Percentiles rank a stretch among this genome's conserved stretches.
phyloP scores from a whole-genome alignment of 2,113 vertebrate genomes.

The Vulpes vulpes region DNA sequence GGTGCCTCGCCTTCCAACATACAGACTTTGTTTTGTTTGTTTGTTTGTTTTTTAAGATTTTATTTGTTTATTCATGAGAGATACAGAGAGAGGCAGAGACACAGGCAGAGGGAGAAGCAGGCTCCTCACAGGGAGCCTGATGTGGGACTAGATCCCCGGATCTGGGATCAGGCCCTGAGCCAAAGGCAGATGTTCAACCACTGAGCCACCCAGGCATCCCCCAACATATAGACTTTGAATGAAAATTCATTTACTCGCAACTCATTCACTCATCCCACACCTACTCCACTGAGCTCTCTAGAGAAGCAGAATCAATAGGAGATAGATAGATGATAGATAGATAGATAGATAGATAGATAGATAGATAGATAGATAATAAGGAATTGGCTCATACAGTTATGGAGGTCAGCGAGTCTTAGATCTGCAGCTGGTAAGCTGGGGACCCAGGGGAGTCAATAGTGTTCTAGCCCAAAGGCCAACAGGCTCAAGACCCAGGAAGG shows the following conservation, averaged over 20 bases:
- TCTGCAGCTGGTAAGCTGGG: neutral
- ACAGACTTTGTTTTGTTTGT: too few species aligned
- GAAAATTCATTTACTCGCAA: neutral
- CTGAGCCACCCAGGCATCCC: too few species aligned
- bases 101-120: too few species aligned
- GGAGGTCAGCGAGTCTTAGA: neutral
- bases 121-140: too few species aligned
- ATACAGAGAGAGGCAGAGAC: too few species aligned
- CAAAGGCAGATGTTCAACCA: too few species aligned
- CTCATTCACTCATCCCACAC: neutral
- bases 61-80: too few species aligned
- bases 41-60: too few species aligned
- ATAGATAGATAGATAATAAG: neutral
- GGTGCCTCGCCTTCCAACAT: rapidly evolving
- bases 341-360: neutral
- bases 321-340: neutral
- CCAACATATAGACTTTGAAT: too few species aligned
- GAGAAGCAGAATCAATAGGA: neutral
- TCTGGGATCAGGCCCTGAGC: too few species aligned
- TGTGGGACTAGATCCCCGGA: too few species aligned
- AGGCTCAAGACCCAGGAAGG: neutral
- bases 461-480: neutral
- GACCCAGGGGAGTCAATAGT: neutral
- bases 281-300: neutral
- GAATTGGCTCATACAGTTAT: neutral